Base-by-base conservation (phyloP, 1,140 invertebrate genomes). In the Spodoptera frugiperda region DNA sequence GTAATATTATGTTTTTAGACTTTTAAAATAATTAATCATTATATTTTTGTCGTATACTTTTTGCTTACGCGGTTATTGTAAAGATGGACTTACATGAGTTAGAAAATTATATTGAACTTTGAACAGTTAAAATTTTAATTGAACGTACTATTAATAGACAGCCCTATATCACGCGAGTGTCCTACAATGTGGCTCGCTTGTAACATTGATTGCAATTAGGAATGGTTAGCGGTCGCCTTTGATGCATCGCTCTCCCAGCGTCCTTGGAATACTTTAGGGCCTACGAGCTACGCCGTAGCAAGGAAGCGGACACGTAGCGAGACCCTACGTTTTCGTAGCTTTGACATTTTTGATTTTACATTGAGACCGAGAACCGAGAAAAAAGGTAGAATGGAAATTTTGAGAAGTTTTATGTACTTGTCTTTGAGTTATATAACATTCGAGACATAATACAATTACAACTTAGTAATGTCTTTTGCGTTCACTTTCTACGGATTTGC, bases 401-500 rank as follows among this genome's bases (percentile, higher is more conserved):
- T 39, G 8, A 9, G 0, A 39, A 39, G 9, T 39, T 10, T n/a
- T 19, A 19, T 19, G 1, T 14, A 19, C 15, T 54, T 54, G 10
- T 19, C 0, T 19, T 54, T 10, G 0, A 4, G 19, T 21, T 10
- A 2, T 54, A 10, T 19, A 54, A 1, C 15, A 21, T 54, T 2
- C 17, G 9, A 19, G 9, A 10, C 11, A 10, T 9, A 19, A 19
- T 10, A 39, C 57, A 61, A 39, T 15, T 17, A 19, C 59, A 63
- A 57, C 54, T 30, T 14, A 6, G 33, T 39, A 30, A 67, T 17
- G n/a, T 11, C 25, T 33, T 17, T 33, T 11, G 15, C 44, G 15
- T 25, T 57, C 59, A 87, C 91, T 92, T 93, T 93, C 89, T 87
- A 89, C 85, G 82, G 80, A 89, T 89, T 88, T 87, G 86, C 85